Percentiles rank a stretch among this genome's conserved stretches.
phyloP scores from a whole-genome alignment of 2,888 invertebrate species.

The Aproaerema taeniolella region DNA sequence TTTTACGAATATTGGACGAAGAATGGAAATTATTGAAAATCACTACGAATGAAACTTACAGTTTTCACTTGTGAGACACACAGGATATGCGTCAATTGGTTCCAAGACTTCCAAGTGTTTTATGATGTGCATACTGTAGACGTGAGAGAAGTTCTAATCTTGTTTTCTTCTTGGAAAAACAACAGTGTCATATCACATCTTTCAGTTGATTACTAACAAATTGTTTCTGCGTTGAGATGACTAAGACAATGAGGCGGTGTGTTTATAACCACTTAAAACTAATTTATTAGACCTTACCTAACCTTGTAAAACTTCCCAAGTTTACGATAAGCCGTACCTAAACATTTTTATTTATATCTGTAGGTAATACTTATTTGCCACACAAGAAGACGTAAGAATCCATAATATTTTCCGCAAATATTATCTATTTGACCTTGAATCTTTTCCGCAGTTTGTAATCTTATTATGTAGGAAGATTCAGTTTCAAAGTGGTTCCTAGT shows the following conservation, averaged over 20 bases:
- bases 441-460: constrained; percentile 48
- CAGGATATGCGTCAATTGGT: no score
- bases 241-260: constrained; percentile 32
- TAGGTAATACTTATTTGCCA: not conserved
- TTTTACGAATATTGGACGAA: no score
- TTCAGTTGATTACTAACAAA: not conserved
- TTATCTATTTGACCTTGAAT: constrained; percentile 38
- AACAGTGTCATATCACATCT: no score
- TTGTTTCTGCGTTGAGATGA: constrained; percentile 25
- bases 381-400: constrained; percentile 1
- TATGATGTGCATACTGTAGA: no score
- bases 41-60: no score
- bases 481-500: constrained; percentile 21
- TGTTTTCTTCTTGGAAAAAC: no score
- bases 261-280: constrained; percentile 23
- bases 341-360: not conserved
- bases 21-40: no score
- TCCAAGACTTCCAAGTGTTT: no score
- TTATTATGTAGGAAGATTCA: constrained; percentile 29
- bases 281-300: constrained; percentile 22
- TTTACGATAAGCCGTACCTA: not conserved
- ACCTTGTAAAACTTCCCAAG: constrained; percentile 3
- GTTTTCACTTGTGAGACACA: no score
- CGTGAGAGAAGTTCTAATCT: no score
- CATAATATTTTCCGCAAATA: constrained; percentile 29